These are phyloP conservation scores for Castor canadensis DNA, from an alignment of 2,113 vertebrate genomes.

Conservation along the genomic window DNA sequence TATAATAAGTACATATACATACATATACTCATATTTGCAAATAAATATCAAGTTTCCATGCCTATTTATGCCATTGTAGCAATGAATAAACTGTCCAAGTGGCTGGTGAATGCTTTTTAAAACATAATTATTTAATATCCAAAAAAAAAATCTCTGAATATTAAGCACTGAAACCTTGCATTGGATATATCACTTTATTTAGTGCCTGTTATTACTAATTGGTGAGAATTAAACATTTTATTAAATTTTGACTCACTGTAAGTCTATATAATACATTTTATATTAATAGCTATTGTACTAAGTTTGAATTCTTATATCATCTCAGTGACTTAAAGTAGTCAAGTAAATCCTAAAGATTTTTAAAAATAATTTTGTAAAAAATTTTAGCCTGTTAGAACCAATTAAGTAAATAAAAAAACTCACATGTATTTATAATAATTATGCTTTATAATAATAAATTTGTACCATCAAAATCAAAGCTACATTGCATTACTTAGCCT, in stretches of 20 bases:
- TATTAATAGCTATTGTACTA: neutral
- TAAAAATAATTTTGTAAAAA: slow-evolving; percentile 60
- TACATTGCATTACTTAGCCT: neutral
- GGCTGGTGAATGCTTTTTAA: slow-evolving; percentile 49
- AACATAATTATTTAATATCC: slow-evolving; percentile 44
- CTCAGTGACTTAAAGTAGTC: neutral
- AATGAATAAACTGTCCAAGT: slow-evolving; percentile 41
- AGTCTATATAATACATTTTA: slow-evolving; percentile 46
- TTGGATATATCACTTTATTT: slow-evolving; percentile 57
- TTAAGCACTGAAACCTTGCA: slow-evolving; percentile 24
- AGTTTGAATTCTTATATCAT: slow-evolving; percentile 48
- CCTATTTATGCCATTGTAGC: neutral
- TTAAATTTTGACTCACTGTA: slow-evolving; percentile 60
- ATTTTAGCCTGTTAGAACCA: neutral
- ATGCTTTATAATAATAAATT: neutral
- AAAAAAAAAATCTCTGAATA: slow-evolving; percentile 62
- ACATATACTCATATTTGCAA: neutral
- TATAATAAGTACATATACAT: neutral
- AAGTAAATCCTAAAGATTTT: slow-evolving; percentile 26
- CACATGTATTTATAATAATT: neutral
- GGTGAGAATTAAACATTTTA: slow-evolving; percentile 67
- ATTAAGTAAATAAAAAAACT: neutral
- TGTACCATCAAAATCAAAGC: neutral
- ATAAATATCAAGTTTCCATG: neutral
- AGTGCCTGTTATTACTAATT: slow-evolving; percentile 55